These are phyloP conservation scores for Pseudotriccus pelzelni DNA, from an alignment of 2,797 vertebrate genomes.

Conservation along the genomic window DNA sequence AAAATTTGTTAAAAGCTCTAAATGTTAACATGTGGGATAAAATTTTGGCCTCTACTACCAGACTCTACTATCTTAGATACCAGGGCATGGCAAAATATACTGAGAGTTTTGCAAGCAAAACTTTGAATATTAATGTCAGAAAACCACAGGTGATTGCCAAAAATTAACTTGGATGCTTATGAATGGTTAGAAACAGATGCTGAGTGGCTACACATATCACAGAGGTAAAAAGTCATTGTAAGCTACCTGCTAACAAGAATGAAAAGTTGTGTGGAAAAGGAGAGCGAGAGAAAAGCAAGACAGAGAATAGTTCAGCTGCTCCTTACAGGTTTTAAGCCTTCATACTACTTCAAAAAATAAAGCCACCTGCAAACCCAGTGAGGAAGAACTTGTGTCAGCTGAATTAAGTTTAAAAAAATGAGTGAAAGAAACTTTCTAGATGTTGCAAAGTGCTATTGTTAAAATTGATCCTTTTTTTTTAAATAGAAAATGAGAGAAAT, in stretches of 20 bases:
- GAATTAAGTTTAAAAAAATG: not conserved
- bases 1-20: not conserved
- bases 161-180: not conserved
- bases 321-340: not conserved
- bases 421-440: not conserved
- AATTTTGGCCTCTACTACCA: not conserved
- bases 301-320: not conserved
- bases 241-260: not conserved
- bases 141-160: not conserved
- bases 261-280: not conserved
- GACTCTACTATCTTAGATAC: not conserved
- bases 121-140: not conserved
- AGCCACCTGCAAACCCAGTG: not conserved
- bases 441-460: not conserved
- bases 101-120: not conserved
- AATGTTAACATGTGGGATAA: not conserved
- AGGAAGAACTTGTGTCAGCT: not conserved
- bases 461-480: not conserved
- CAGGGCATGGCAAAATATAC: not conserved
- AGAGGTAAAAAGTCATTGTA: not conserved
- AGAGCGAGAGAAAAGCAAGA: not conserved
- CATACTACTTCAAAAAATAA: not conserved
- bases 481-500: not conserved
- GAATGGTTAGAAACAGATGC: not conserved
- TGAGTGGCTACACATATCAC: not conserved